These are phyloP conservation scores for Eristalis intricaria DNA, from an alignment of 2,888 invertebrate genomes.

Conservation along the genomic window DNA sequence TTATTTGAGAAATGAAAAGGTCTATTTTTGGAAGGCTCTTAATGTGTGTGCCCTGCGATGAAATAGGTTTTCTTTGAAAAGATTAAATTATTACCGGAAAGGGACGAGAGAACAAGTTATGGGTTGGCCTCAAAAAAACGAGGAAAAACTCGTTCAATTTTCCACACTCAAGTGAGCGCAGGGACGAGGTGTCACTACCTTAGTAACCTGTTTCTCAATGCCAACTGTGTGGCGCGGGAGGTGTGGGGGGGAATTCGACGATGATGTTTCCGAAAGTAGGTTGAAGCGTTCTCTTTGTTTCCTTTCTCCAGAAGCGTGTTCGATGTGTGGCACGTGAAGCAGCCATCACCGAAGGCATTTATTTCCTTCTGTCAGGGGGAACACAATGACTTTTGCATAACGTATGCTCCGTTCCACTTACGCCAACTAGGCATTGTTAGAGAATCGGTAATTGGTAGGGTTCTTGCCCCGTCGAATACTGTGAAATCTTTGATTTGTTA, in stretches of 20 bases:
- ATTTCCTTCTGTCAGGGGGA: not conserved
- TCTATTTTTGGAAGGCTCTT: not conserved
- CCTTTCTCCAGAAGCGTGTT: not conserved
- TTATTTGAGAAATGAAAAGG: not conserved
- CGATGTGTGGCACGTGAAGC: slow-evolving; percentile 17
- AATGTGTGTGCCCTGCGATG: not conserved
- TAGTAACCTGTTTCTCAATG: not conserved
- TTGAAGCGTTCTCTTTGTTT: slow-evolving; percentile 14
- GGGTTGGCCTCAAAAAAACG: not conserved
- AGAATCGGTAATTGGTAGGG: not conserved
- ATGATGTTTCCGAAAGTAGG: slow-evolving; percentile 5
- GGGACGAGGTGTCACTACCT: not conserved
- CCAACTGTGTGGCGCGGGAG: not conserved
- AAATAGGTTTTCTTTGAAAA: not conserved
- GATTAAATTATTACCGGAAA: not conserved
- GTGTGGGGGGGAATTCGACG: not conserved
- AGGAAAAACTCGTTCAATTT: not conserved
- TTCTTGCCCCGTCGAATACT: not conserved
- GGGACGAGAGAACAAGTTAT: not conserved
- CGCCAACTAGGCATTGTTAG: slow-evolving; percentile 20
- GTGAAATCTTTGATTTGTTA: not conserved
- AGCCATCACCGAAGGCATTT: not conserved
- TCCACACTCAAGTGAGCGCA: not conserved
- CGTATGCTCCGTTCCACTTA: not conserved
- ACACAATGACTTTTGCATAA: slow-evolving; percentile 10